These are phyloP conservation scores for Apteryx owenii DNA, from an alignment of 2,113 vertebrate genomes.

Conservation along the genomic window DNA sequence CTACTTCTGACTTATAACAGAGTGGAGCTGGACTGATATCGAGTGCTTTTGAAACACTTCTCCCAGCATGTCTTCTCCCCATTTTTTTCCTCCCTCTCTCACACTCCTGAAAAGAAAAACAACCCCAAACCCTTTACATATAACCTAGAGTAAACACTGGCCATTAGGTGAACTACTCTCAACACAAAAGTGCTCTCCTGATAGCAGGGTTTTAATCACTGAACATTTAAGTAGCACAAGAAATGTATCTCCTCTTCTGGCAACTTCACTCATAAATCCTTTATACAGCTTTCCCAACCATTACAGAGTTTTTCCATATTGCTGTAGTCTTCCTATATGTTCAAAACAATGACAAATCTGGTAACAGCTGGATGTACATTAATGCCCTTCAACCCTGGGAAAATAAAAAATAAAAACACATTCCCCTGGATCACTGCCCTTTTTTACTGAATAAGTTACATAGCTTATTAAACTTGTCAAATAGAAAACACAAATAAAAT, in stretches of 20 bases:
- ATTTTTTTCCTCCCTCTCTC: not conserved
- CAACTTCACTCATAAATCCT: not conserved
- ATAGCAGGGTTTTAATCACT: not conserved
- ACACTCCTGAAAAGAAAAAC: not conserved
- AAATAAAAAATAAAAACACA: conserved; percentile 6
- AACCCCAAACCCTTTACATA: not conserved
- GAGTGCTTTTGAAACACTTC: not conserved
- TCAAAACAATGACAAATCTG: not conserved
- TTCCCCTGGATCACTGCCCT: not conserved
- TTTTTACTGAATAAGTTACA: not conserved
- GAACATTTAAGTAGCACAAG: not conserved
- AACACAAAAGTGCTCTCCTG: not conserved
- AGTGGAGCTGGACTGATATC: not conserved
- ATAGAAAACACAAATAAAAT: conserved; percentile 18
- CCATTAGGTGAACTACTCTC: not conserved
- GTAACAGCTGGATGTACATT: not conserved
- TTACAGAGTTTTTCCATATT: not conserved
- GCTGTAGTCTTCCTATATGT: not conserved
- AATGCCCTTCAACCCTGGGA: not conserved
- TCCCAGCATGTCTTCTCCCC: not conserved
- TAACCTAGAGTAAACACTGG: not conserved
- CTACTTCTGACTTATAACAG: not conserved
- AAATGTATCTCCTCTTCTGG: not conserved
- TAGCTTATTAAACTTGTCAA: conserved; percentile 34
- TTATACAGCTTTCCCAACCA: not conserved